Evolutionary conservation across 2,888 invertebrate species (phyloP).

Genomic region (Lycophotia porphyrea): DNA sequence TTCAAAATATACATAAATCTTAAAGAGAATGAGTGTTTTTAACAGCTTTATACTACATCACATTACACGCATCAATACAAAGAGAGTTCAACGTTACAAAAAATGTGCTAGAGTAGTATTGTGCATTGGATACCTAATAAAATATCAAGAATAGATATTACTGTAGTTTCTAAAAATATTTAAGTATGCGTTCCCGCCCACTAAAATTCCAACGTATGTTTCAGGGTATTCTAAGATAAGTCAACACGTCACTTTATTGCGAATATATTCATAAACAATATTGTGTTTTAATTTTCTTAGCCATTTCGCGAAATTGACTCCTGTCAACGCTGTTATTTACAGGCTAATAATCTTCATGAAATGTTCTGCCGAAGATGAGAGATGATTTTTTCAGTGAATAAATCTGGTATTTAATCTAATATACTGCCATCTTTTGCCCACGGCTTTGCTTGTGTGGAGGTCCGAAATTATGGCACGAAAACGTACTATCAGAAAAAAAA

Average conservation of each 20-base stretch:
- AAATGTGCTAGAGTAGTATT: background rate
- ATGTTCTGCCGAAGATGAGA: background rate
- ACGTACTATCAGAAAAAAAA: background rate
- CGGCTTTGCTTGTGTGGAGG: background rate
- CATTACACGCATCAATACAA: background rate
- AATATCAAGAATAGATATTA: slow-evolving; percentile 13
- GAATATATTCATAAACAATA: slow-evolving; percentile 18
- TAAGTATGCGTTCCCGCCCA: slow-evolving; percentile 1
- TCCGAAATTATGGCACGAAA: background rate
- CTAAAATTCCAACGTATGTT: slow-evolving; percentile 20
- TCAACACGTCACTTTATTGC: background rate
- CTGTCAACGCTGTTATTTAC: background rate
- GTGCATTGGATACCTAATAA: background rate
- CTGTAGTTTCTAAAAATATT: slow-evolving; percentile 16
- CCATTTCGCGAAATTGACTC: background rate
- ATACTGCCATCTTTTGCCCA: background rate
- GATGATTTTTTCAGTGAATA: background rate
- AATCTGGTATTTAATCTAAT: background rate
- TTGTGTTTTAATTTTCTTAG: background rate
- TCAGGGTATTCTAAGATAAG: background rate
- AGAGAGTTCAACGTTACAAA: background rate
- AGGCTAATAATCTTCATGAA: background rate
- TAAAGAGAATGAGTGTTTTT: background rate
- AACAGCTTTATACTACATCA: background rate
- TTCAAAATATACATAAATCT: background rate